Conservation (phyloP, 2,113 vertebrate genomes). For the Chaetodon auriga region DNA sequence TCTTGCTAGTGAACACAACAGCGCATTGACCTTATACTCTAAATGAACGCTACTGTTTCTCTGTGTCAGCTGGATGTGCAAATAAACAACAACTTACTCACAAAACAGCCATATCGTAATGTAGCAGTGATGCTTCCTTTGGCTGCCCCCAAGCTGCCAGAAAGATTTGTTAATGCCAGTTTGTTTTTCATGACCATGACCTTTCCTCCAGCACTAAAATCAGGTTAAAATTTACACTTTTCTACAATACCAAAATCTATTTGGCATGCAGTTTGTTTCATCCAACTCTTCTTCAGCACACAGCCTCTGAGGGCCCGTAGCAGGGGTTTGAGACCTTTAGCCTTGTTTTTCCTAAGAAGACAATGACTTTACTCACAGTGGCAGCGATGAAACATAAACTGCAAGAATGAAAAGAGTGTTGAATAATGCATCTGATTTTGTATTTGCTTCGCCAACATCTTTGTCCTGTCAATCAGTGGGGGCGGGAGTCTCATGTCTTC, state of each 20-base stretch:
- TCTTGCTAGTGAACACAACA: background rate
- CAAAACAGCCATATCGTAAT: background rate
- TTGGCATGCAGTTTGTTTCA: background rate
- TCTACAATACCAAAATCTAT: too few relatives aligned
- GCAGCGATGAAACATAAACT: conserved; percentile 25
- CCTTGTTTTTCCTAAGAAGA: conserved; percentile 1
- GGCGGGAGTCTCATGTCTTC: conserved; percentile 1
- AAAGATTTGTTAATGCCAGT: background rate
- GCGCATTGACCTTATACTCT: too few relatives aligned
- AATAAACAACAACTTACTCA: background rate
- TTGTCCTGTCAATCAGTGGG: conserved; percentile 42
- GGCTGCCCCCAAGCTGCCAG: background rate
- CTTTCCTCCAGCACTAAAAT: too few relatives aligned
- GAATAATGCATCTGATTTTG: conserved; percentile 48
- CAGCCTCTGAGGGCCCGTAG: background rate
- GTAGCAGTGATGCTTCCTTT: background rate
- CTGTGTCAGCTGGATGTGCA: background rate
- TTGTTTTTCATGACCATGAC: background rate
- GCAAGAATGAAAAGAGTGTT: conserved; percentile 6
- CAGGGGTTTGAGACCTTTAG: conserved; percentile 6
- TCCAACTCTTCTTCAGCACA: background rate
- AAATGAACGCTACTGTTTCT: too few relatives aligned
- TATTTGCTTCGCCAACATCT: conserved; percentile 23
- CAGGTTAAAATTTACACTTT: too few relatives aligned
- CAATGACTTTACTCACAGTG: conserved; percentile 37